These are phyloP conservation scores for Sarcophaga carnaria DNA, from an alignment of 2,888 invertebrate genomes.

Conservation along the genomic window DNA sequence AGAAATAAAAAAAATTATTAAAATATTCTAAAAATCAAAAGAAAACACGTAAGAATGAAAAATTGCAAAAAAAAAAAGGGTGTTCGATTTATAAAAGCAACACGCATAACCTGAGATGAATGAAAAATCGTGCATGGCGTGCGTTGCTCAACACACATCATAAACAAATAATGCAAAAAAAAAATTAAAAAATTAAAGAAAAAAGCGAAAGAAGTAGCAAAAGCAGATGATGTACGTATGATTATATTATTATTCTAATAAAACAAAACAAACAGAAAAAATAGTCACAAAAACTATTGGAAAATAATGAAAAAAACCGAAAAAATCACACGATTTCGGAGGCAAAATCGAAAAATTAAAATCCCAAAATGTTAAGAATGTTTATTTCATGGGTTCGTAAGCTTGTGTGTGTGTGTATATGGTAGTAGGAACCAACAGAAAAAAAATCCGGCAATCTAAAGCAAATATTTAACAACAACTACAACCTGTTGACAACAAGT, in stretches of 20 bases:
- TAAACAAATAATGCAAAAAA: conserved; percentile 56
- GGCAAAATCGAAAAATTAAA: conserved; percentile 14
- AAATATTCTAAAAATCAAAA: not conserved
- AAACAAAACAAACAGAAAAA: not conserved
- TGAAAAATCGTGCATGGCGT: conserved; percentile 66
- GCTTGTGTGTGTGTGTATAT: conserved; percentile 12
- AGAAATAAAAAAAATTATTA: conserved; percentile 21
- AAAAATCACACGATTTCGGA: conserved; percentile 6
- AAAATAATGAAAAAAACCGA: not conserved
- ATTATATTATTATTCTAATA: not conserved
- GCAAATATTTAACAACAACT: conserved; percentile 75
- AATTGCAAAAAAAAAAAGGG: not conserved
- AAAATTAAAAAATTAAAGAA: not conserved
- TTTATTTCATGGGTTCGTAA: not conserved
- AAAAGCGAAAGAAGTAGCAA: not conserved
- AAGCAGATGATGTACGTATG: not conserved
- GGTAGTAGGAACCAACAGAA: conserved; percentile 40
- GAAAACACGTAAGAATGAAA: not conserved
- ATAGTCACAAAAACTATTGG: not conserved
- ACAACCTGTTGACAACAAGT: conserved; percentile 71
- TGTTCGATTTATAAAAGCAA: conserved; percentile 11
- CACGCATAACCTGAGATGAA: conserved; percentile 55
- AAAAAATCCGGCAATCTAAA: conserved; percentile 62
- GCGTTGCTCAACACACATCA: conserved; percentile 57
- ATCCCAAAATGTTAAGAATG: not conserved